Percentiles rank a stretch among this genome's conserved stretches.
phyloP scores from a whole-genome alignment of 2,888 invertebrate species.

The Portevinia maculata region DNA sequence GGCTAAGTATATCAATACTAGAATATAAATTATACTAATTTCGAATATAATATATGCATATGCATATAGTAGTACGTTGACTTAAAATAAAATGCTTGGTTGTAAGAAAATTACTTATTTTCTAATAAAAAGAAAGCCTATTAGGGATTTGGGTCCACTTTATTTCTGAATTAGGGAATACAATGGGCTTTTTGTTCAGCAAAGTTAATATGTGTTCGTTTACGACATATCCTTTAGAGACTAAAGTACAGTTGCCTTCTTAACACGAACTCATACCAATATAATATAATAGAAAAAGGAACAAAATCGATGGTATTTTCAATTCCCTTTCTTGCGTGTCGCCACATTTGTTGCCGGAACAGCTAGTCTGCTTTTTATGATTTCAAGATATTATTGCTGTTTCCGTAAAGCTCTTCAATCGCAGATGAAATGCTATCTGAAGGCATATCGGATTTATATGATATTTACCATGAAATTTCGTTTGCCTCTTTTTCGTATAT shows the following conservation, averaged over 20 bases:
- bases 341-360: slow-evolving; percentile 56
- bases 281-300: slow-evolving; percentile 2
- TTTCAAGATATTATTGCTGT: slow-evolving; percentile 44
- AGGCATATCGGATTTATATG: slow-evolving; percentile 64
- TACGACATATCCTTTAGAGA: background rate
- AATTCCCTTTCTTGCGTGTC: slow-evolving; percentile 56
- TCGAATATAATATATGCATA: no score
- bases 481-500: slow-evolving; percentile 24
- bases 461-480: slow-evolving; percentile 44
- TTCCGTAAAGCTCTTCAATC: slow-evolving; percentile 62
- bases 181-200: background rate
- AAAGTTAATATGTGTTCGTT: slow-evolving; percentile 11
- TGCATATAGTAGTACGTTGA: no score
- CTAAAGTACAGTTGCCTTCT: background rate
- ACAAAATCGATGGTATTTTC: slow-evolving; percentile 50
- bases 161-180: no score
- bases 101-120: no score
- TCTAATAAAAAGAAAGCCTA: no score
- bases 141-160: no score
- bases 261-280: background rate
- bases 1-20: no score
- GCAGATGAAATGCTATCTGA: slow-evolving; percentile 64
- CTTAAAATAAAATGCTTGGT: no score
- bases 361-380: slow-evolving; percentile 8
- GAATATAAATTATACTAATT: no score